Evolutionary conservation across 2,113 vertebrate genomes (phyloP).

Genomic region (Odontophorus gujanensis): DNA sequence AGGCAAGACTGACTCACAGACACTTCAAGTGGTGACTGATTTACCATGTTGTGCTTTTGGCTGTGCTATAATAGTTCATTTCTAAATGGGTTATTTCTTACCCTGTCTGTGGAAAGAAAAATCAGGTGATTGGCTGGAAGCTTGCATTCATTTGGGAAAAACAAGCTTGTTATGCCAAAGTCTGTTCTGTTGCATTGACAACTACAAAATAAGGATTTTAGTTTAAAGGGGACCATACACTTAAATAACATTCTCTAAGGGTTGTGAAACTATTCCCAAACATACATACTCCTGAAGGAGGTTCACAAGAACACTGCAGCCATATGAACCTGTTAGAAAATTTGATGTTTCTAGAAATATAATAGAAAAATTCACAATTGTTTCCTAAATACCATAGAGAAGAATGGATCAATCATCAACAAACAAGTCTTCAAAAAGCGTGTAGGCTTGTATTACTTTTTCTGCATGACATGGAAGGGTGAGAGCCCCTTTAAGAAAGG

Average conservation of each 20-base stretch:
- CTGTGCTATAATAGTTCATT: background rate
- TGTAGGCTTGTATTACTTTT: background rate
- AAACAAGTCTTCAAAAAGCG: background rate
- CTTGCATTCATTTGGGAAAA: background rate
- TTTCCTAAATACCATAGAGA: background rate
- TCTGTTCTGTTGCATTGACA: background rate
- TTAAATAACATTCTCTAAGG: background rate
- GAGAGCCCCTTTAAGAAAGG: background rate
- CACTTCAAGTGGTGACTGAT: conserved; percentile 13
- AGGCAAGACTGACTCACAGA: conserved; percentile 31
- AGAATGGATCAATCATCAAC: background rate
- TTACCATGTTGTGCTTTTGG: conserved; percentile 37
- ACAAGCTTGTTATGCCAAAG: background rate
- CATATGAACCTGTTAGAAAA: background rate
- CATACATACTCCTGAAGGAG: background rate
- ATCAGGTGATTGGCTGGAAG: background rate
- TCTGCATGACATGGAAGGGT: background rate
- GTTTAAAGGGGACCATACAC: background rate
- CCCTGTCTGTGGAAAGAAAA: background rate
- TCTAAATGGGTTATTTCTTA: conserved; percentile 19
- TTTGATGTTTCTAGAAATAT: background rate
- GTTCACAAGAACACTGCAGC: background rate
- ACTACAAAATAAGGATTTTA: conserved; percentile 13
- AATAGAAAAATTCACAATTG: background rate
- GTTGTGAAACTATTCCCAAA: background rate